Evolutionary conservation across 2,797 vertebrate genomes (phyloP).

Genomic region (Geotrypetes seraphini): DNA sequence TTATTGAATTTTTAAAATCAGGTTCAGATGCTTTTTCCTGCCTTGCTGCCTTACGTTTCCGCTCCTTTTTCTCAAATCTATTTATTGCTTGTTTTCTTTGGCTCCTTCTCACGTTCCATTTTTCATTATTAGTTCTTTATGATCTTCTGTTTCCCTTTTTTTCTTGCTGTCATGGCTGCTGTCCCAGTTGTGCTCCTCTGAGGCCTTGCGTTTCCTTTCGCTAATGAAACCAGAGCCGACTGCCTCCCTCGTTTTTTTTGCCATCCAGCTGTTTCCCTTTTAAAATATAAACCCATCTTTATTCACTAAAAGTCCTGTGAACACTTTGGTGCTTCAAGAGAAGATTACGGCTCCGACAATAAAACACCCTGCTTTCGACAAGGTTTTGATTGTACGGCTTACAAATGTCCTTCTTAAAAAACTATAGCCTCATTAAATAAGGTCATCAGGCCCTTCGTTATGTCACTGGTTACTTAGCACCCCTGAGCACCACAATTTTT

Average conservation of each 20-base stretch:
- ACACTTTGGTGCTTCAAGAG: conserved; percentile 43
- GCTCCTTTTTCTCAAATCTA: conserved; percentile 38
- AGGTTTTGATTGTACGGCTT: too few relatives aligned
- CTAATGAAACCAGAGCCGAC: conserved; percentile 62
- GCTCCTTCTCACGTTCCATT: conserved; percentile 60
- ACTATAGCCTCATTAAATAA: conserved; percentile 68
- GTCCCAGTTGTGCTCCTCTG: conserved; percentile 58
- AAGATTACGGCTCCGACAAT: conserved; percentile 56
- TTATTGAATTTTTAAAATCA: conserved; percentile 30
- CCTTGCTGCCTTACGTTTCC: conserved; percentile 27
- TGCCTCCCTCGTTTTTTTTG: conserved; percentile 45
- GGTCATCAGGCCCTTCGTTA: too few relatives aligned
- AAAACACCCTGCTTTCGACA: too few relatives aligned
- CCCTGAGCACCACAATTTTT: conserved; percentile 48
- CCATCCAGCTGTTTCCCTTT: conserved; percentile 84
- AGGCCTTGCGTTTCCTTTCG: conserved; percentile 57
- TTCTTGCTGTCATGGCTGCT: conserved; percentile 43
- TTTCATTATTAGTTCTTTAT: conserved; percentile 69
- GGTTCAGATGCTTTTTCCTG: conserved; percentile 30
- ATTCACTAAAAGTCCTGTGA: conserved; percentile 48
- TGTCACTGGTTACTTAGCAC: conserved; percentile 50
- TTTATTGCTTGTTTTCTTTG: conserved; percentile 72
- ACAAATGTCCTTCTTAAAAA: too few relatives aligned
- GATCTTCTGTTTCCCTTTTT: conserved; percentile 56
- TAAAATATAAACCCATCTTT: conserved; percentile 59